Evolutionary conservation across 1,140 invertebrate species (phyloP).

Genomic region (Babylonia areolata): DNA sequence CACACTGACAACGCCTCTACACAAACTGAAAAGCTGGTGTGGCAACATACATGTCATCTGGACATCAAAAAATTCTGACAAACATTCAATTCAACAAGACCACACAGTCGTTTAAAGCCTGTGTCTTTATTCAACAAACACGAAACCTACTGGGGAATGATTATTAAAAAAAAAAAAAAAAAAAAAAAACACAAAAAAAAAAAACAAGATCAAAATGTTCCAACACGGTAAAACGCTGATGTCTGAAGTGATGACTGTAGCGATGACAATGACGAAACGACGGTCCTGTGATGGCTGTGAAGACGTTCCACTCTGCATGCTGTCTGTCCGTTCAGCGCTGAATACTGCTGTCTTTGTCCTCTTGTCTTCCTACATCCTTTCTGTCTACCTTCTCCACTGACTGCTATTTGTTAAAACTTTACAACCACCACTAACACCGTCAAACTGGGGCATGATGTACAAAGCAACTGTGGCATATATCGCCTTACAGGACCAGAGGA

Average conservation of each 20-base stretch:
- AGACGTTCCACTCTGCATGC: not conserved
- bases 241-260: constrained; percentile 3
- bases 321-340: not conserved
- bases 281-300: not conserved
- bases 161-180: not conserved
- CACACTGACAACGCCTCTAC: not conserved
- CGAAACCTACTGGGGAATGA: constrained; percentile 18
- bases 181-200: constrained; percentile 19
- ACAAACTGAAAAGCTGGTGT: not conserved
- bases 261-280: constrained; percentile 10
- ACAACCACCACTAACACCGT: not conserved
- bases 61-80: constrained; percentile 18
- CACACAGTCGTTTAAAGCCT: constrained; percentile 23
- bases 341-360: not conserved
- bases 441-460: not conserved
- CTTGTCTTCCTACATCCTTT: not conserved
- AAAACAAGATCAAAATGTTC: not conserved
- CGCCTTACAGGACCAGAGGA: not conserved
- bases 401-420: not conserved
- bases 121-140: constrained; percentile 33
- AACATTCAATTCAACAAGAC: constrained; percentile 22
- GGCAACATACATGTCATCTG: not conserved
- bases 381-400: not conserved
- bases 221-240: not conserved
- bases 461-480: not conserved